These are phyloP conservation scores for Teleopsis dalmanni DNA, from an alignment of 1,140 invertebrate genomes.

Conservation along the genomic window DNA sequence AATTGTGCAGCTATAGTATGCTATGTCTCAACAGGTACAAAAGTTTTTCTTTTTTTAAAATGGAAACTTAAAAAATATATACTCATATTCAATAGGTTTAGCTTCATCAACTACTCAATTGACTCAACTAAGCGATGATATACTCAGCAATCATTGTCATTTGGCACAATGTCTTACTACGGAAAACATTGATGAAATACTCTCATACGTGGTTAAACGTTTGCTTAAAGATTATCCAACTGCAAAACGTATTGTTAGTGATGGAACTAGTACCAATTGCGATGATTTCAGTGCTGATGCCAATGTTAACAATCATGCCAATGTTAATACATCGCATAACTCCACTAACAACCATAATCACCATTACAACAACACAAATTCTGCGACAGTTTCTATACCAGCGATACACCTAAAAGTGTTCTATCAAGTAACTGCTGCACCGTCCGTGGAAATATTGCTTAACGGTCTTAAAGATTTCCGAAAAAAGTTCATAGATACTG, in stretches of 20 bases:
- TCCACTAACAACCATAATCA: not conserved
- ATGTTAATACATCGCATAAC: slow-evolving; percentile 5
- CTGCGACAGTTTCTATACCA: slow-evolving; percentile 28
- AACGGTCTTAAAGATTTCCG: slow-evolving; percentile 50
- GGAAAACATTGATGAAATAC: slow-evolving; percentile 56
- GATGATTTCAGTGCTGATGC: not conserved
- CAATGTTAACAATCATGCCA: slow-evolving; percentile 3
- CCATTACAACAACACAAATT: slow-evolving; percentile 2
- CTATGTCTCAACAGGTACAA: slow-evolving; percentile 63
- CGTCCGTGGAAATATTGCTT: slow-evolving; percentile 50
- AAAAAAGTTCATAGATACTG: slow-evolving; percentile 40
- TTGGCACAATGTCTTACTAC: slow-evolving; percentile 49
- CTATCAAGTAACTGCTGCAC: slow-evolving; percentile 58
- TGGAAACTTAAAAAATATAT: not conserved
- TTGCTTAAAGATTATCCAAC: slow-evolving; percentile 57
- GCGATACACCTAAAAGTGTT: slow-evolving; percentile 66
- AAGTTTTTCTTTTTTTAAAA: too few species aligned
- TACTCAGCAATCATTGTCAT: slow-evolving; percentile 48
- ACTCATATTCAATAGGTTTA: slow-evolving; percentile 44
- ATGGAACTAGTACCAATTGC: not conserved
- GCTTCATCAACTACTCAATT: slow-evolving; percentile 59
- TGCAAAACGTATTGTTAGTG: slow-evolving; percentile 17
- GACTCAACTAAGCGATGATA: slow-evolving; percentile 50
- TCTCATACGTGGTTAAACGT: slow-evolving; percentile 66
- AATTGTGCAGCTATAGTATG: slow-evolving; percentile 77